Conservation (phyloP, 2,113 vertebrate genomes). For the Charadrius vociferus region DNA sequence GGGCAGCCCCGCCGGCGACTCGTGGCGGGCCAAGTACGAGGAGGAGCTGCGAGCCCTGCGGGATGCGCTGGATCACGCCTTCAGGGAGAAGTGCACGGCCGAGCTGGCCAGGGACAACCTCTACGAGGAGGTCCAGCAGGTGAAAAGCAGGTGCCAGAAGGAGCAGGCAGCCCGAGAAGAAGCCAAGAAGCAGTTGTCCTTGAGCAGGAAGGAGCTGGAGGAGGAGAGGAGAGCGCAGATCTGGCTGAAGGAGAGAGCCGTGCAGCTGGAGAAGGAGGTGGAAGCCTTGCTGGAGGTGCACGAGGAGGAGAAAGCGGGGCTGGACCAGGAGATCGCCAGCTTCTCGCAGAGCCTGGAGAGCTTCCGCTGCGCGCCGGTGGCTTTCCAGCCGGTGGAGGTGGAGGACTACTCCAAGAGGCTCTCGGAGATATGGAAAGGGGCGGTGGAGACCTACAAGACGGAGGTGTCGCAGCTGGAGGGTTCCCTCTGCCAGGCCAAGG, state of each 20-base stretch:
- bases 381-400: conserved; percentile 75
- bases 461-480: conserved; percentile 82
- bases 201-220: conserved; percentile 80
- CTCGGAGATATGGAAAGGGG: conserved; percentile 83
- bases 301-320: conserved; percentile 78
- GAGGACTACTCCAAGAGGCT: conserved; percentile 83
- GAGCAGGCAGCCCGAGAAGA: conserved; percentile 77
- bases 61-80: conserved; percentile 76
- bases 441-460: conserved; percentile 77
- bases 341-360: conserved; percentile 47
- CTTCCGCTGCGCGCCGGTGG: conserved; percentile 21
- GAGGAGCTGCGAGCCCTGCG: conserved; percentile 80
- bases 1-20: not conserved
- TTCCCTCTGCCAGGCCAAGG: conserved; percentile 79
- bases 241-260: conserved; percentile 81
- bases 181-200: conserved; percentile 67
- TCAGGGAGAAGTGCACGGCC: conserved; percentile 78
- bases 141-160: conserved; percentile 76
- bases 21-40: conserved; percentile 74
- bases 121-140: conserved; percentile 75
- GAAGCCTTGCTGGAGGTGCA: conserved; percentile 77
- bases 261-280: conserved; percentile 85
- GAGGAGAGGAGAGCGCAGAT: conserved; percentile 83
- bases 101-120: conserved; percentile 83
- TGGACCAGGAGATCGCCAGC: conserved; percentile 68